Percentiles rank a stretch among this genome's conserved stretches.
Conservation (phyloP, 92 coral and sea anemone species). For the Umimayanthus kanabou region DNA sequence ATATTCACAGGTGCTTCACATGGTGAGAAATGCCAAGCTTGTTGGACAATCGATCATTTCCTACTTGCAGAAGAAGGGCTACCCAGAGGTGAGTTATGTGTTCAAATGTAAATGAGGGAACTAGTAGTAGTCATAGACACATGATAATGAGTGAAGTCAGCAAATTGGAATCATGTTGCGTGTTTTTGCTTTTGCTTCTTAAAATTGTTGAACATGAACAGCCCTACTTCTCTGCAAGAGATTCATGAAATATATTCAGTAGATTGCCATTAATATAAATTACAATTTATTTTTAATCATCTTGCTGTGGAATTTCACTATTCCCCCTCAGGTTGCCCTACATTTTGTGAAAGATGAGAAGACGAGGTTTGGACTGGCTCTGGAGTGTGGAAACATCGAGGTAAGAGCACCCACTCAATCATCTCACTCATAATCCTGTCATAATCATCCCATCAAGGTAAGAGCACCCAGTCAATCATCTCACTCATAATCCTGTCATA, state of each 20-base stretch:
- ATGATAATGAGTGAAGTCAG: background rate
- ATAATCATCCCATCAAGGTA: background rate
- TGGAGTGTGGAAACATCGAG: constrained; percentile 99
- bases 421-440: no score
- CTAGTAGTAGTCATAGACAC: background rate
- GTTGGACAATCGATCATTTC: constrained; percentile 99
- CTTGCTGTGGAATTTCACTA: no score
- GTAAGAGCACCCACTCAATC: constrained; percentile 41
- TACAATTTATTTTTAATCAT: no score
- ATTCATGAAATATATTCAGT: no score
- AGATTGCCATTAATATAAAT: no score
- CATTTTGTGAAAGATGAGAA: constrained; percentile 99
- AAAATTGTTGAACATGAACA: no score
- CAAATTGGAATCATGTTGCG: no score
- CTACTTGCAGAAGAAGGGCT: constrained; percentile 95
- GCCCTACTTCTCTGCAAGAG: no score
- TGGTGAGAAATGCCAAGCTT: constrained; percentile 98
- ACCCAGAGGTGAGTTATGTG: constrained; percentile 80
- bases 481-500: no score
- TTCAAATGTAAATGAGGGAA: background rate
- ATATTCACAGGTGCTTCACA: constrained; percentile 79
- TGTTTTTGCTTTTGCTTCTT: no score
- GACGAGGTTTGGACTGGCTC: constrained; percentile 96
- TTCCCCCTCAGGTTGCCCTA: constrained; percentile 77
- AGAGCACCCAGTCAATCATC: background rate